Conservation (phyloP, 2,888 invertebrate species). For the Thereva unica region DNA sequence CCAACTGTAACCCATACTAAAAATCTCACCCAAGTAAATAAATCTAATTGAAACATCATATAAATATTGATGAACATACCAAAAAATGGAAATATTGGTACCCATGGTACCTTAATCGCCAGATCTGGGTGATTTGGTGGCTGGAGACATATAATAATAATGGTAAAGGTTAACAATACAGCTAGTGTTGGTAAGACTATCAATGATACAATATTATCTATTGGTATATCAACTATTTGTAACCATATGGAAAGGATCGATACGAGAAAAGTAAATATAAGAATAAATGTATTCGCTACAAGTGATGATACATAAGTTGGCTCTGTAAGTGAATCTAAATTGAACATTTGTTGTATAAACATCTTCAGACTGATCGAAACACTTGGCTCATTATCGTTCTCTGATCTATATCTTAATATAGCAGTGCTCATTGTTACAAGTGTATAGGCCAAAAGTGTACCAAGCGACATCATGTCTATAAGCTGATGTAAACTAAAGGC, state of each 20-base stretch:
- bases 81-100: constrained; percentile 81
- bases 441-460: constrained; percentile 85
- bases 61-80: constrained; percentile 87
- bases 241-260: constrained; percentile 50
- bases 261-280: constrained; percentile 62
- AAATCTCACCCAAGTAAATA: constrained; percentile 87
- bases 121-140: constrained; percentile 67
- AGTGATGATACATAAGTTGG: constrained; percentile 67
- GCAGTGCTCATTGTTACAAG: constrained; percentile 90
- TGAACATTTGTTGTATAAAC: constrained; percentile 66
- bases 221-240: constrained; percentile 44
- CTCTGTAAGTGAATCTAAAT: constrained; percentile 70
- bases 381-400: constrained; percentile 18
- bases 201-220: constrained; percentile 46
- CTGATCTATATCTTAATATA: constrained; percentile 71
- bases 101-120: constrained; percentile 80
- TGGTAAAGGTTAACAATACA: constrained; percentile 60
- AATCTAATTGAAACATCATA: constrained; percentile 85
- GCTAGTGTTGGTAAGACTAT: constrained; percentile 57
- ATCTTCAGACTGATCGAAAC: constrained; percentile 41
- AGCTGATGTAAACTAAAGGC: constrained; percentile 88
- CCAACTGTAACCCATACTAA: constrained; percentile 82
- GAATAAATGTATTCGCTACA: constrained; percentile 67
- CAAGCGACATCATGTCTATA: constrained; percentile 96
- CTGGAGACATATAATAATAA: constrained; percentile 70